phyloP scores from a whole-genome alignment of 2,797 vertebrate species.

The Periparus ater region DNA sequence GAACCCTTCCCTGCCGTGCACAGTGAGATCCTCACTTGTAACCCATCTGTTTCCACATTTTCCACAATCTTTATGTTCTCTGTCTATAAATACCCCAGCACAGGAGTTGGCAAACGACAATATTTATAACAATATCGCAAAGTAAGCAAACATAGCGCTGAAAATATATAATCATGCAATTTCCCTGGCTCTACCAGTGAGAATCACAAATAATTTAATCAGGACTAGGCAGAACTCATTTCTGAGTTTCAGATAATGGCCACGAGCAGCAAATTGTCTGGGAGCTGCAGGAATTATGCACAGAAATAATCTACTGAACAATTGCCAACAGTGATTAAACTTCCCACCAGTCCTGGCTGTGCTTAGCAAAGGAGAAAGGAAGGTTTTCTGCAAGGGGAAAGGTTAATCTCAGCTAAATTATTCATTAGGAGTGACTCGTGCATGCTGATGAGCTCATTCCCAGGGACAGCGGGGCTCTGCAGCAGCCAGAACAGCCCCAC shows the following conservation, averaged over 20 bases:
- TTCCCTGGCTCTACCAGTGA: neutral
- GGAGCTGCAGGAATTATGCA: neutral
- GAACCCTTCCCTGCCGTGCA: neutral
- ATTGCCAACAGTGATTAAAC: neutral
- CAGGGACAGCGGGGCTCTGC: neutral
- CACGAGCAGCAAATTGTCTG: neutral
- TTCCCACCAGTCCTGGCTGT: neutral
- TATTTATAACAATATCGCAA: neutral
- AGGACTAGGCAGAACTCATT: neutral
- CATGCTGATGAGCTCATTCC: neutral
- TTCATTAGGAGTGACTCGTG: neutral
- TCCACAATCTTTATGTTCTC: neutral
- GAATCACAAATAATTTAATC: neutral
- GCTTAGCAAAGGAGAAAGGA: neutral
- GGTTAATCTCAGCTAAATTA: slow-evolving; percentile 10
- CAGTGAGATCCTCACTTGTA: neutral
- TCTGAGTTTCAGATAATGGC: slow-evolving; percentile 4
- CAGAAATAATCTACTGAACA: neutral
- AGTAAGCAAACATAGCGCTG: slow-evolving; percentile 37
- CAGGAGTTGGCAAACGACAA: neutral
- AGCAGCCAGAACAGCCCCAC: neutral
- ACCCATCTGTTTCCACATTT: neutral
- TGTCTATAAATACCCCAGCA: slow-evolving; percentile 5
- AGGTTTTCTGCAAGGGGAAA: slow-evolving; percentile 16
- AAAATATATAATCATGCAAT: neutral